Conservation (phyloP, 2,888 invertebrate species). For the Leptinotarsa juncta region DNA sequence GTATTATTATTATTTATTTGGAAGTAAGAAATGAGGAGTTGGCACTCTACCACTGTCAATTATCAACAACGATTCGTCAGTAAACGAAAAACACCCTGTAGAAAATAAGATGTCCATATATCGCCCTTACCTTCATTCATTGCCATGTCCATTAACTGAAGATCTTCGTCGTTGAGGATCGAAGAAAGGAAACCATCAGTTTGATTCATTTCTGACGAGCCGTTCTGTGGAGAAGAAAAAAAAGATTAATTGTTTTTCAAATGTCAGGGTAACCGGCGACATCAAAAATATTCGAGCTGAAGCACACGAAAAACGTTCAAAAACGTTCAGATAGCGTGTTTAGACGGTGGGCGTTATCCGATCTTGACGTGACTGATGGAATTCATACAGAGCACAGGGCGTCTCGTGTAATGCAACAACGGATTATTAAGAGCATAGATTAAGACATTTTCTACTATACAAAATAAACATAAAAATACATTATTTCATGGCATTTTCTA, state of each 20-base stretch:
- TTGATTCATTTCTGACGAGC: conserved; percentile 76
- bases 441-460: no score
- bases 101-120: not conserved
- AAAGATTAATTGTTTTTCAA: conserved; percentile 41
- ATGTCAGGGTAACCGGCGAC: conserved; percentile 31
- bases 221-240: conserved; percentile 65
- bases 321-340: conserved; percentile 27
- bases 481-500: no score
- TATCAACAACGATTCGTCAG: no score
- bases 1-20: no score
- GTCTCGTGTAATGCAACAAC: not conserved
- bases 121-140: conserved; percentile 82
- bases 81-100: not conserved
- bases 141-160: conserved; percentile 93
- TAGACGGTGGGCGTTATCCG: conserved; percentile 9
- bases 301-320: conserved; percentile 34
- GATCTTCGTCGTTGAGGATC: conserved; percentile 88
- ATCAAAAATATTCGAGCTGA: conserved; percentile 34
- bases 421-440: no score
- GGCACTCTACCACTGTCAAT: no score
- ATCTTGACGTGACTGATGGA: conserved; percentile 5
- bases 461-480: no score
- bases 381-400: not conserved
- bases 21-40: no score
- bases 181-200: conserved; percentile 90